Conservation (phyloP, 2,113 vertebrate genomes). For the Epinephelus lanceolatus region DNA sequence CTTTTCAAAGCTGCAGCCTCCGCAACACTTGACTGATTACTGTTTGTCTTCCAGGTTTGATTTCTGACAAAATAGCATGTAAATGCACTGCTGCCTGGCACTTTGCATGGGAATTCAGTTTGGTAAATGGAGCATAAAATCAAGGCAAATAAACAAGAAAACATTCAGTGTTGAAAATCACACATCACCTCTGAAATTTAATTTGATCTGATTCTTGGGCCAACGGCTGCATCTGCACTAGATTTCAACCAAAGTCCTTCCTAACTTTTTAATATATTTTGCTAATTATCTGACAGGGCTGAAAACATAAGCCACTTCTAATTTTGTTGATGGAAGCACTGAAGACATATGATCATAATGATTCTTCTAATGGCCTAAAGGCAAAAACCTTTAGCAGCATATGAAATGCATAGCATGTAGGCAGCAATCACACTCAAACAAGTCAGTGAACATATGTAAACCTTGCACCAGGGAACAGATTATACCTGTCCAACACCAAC, state of each 20-base stretch:
- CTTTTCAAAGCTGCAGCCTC: conserved; percentile 29
- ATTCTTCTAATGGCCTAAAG: neutral
- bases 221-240: neutral
- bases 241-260: neutral
- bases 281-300: neutral
- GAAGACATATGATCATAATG: neutral
- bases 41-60: conserved; percentile 55
- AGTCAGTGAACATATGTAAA: conserved; percentile 22
- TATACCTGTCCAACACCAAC: conserved; percentile 39
- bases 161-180: conserved; percentile 9
- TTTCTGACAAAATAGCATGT: conserved; percentile 53
- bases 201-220: conserved; percentile 19
- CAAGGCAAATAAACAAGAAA: neutral
- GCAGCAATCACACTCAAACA: neutral
- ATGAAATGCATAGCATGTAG: neutral
- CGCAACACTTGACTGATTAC: conserved; percentile 47
- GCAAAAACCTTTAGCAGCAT: neutral
- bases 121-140: conserved; percentile 45
- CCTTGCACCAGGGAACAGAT: conserved; percentile 44
- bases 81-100: conserved; percentile 23
- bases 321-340: conserved; percentile 7
- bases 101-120: conserved; percentile 1
- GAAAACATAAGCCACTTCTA: neutral
- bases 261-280: neutral
- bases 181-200: conserved; percentile 18